A percentile compares a stretch with the other conserved stretches of the same genome.
Conservation (phyloP, 2,888 invertebrate species). For the Drosophila greeni region DNA sequence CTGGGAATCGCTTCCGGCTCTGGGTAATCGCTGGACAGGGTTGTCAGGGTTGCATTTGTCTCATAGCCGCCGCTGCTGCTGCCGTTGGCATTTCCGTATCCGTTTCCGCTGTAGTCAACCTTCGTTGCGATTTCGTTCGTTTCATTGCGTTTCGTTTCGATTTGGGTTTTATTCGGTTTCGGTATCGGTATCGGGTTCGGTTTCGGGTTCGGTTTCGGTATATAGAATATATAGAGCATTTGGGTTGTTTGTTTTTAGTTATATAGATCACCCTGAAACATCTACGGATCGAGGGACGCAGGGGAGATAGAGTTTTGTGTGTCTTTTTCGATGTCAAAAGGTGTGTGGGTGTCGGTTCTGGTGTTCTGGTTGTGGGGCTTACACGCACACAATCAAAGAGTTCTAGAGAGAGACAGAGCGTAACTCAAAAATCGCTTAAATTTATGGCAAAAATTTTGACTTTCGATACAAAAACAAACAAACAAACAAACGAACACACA, state of each 20-base stretch:
- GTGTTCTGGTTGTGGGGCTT: slow-evolving; percentile 11
- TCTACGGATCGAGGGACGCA: slow-evolving; percentile 16
- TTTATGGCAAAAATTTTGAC: slow-evolving; percentile 20
- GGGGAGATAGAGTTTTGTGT: slow-evolving; percentile 22
- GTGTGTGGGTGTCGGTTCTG: slow-evolving; percentile 16
- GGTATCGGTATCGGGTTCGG: slow-evolving; percentile 7
- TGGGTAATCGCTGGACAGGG: slow-evolving; percentile 32
- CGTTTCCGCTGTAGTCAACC: slow-evolving; percentile 66
- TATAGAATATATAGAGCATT: slow-evolving; percentile 40
- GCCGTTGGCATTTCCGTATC: slow-evolving; percentile 57
- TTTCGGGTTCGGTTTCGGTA: not conserved
- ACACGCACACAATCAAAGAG: slow-evolving; percentile 24
- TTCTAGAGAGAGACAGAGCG: slow-evolving; percentile 18
- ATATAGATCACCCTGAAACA: slow-evolving; percentile 26
- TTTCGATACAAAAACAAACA: slow-evolving; percentile 14
- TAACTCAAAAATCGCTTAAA: slow-evolving; percentile 35
- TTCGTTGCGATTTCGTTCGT: slow-evolving; percentile 31
- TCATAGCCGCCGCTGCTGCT: slow-evolving; percentile 55
- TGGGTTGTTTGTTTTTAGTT: slow-evolving; percentile 18
- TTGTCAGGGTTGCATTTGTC: slow-evolving; percentile 45
- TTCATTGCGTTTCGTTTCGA: slow-evolving; percentile 24
- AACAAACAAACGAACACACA: slow-evolving; percentile 29
- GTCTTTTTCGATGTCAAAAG: not conserved
- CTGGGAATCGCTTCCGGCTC: slow-evolving; percentile 28
- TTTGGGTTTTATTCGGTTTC: slow-evolving; percentile 14